A percentile compares a stretch with the other conserved stretches of the same genome.
These are phyloP conservation scores for Labrus mixtus DNA, from an alignment of 2,113 vertebrate species.

Conservation along the genomic window DNA sequence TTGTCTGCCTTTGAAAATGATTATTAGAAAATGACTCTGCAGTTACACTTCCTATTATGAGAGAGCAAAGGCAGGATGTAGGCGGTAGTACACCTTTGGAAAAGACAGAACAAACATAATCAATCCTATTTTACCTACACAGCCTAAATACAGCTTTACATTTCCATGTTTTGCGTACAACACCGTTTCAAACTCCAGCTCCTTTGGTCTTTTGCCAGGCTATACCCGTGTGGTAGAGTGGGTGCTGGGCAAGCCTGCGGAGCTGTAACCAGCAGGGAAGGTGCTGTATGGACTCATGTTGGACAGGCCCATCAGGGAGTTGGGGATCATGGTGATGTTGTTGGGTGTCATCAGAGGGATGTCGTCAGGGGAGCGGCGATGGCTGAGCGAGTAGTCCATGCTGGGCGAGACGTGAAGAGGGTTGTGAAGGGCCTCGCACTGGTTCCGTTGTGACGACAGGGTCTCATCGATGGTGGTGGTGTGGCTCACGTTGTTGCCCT, in stretches of 20 bases:
- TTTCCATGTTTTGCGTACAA: conserved; percentile 53
- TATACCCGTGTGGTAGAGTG: conserved; percentile 99
- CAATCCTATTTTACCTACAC: conserved; percentile 76
- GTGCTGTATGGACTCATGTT: conserved; percentile 98
- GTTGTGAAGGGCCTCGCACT: conserved; percentile 90
- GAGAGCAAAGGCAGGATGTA: conserved; percentile 76
- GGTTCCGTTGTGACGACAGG: conserved; percentile 88
- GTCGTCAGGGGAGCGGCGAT: conserved; percentile 96
- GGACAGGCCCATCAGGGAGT: conserved; percentile 96
- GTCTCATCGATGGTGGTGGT: conserved; percentile 87
- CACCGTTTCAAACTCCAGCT: conserved; percentile 23
- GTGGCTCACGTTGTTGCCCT: conserved; percentile 88
- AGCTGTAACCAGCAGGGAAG: conserved; percentile 95
- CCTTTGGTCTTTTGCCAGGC: conserved; percentile 53
- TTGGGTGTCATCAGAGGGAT: conserved; percentile 94
- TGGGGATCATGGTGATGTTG: conserved; percentile 98
- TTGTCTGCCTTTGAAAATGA: conserved; percentile 72
- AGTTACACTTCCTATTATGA: conserved; percentile 74
- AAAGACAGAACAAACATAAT: conserved; percentile 76
- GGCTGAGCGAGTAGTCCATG: conserved; percentile 92
- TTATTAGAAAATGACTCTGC: conserved; percentile 80
- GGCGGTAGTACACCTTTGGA: conserved; percentile 66
- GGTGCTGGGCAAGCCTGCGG: conserved; percentile 95
- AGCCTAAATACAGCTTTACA: conserved; percentile 74
- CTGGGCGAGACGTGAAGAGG: conserved; percentile 89